Evolutionary conservation across 2,113 vertebrate genomes (phyloP).

Genomic region (Naja naja): DNA sequence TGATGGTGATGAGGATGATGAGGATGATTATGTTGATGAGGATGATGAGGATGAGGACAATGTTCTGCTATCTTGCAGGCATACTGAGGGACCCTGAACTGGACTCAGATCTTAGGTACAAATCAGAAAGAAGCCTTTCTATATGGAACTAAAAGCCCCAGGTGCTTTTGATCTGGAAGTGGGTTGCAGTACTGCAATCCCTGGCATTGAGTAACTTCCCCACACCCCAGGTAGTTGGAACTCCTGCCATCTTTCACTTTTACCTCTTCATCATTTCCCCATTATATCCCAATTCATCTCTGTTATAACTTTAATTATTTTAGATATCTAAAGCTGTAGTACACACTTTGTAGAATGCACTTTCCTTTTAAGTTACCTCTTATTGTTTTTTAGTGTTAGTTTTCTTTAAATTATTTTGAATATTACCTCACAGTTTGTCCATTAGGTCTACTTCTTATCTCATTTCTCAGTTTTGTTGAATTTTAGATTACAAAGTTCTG

Average conservation of each 20-base stretch:
- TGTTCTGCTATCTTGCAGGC: neutral
- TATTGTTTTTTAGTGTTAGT: neutral
- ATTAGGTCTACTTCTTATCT: neutral
- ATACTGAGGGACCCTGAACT: neutral
- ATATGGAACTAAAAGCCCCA: neutral
- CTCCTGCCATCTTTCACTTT: neutral
- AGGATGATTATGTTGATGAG: too few species aligned
- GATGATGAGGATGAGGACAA: neutral
- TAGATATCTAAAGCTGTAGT: neutral
- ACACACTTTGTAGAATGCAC: neutral
- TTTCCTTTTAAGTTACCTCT: neutral
- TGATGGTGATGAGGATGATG: neutral
- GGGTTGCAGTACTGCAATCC: neutral
- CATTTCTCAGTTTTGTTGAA: neutral
- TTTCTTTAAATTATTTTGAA: neutral
- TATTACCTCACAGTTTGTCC: neutral
- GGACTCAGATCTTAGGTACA: neutral
- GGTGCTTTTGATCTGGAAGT: neutral
- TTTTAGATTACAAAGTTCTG: neutral
- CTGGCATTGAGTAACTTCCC: neutral
- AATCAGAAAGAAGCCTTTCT: neutral
- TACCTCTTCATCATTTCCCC: neutral
- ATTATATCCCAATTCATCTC: neutral
- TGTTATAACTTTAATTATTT: neutral
- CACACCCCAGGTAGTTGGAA: neutral